Conservation (phyloP, 1,140 invertebrate genomes). For the Lepidurus couesii region DNA sequence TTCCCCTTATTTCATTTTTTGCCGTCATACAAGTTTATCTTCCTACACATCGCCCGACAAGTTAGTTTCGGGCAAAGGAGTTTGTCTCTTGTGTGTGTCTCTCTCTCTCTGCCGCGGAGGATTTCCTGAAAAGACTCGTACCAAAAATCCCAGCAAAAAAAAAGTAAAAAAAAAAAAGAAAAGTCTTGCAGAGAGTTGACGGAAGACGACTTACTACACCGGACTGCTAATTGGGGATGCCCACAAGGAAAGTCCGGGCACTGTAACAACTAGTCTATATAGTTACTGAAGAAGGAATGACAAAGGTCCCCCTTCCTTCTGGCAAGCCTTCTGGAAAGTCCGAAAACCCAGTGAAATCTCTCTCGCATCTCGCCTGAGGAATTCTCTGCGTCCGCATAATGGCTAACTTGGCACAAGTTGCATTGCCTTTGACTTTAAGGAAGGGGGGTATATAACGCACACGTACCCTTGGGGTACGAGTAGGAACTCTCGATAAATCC, state of each 20-base stretch:
- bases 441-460: background rate
- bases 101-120: background rate
- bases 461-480: background rate
- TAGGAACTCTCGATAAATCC: background rate
- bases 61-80: background rate
- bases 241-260: background rate
- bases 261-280: too few species aligned
- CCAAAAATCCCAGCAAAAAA: background rate
- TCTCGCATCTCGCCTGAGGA: background rate
- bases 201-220: background rate
- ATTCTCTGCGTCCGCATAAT: background rate
- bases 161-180: too few species aligned
- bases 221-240: background rate
- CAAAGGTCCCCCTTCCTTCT: too few species aligned
- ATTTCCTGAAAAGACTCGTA: background rate
- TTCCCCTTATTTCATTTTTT: background rate
- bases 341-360: background rate
- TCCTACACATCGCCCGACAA: background rate
- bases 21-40: conserved; percentile 19
- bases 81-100: background rate
- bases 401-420: conserved; percentile 1
- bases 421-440: conserved; percentile 1
- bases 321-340: too few species aligned
- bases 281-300: too few species aligned
- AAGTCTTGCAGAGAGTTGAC: too few species aligned